A percentile compares a stretch with the other conserved stretches of the same genome.
Evolutionary conservation across 2,888 invertebrate genomes (phyloP).

Genomic region (Caradrina clavipalpis): DNA sequence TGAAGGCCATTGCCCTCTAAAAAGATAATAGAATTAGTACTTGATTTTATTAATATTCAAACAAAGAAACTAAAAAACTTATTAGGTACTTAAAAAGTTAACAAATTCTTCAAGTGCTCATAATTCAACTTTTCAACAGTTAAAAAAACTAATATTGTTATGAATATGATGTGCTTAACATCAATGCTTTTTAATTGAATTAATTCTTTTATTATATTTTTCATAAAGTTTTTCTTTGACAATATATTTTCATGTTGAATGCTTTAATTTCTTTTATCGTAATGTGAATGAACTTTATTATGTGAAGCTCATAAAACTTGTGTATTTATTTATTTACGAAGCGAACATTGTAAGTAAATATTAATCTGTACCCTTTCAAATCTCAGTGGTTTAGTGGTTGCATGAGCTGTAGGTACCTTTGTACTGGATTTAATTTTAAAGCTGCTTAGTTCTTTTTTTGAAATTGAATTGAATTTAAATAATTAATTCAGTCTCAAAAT

Average conservation of each 20-base stretch:
- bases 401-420: too few species aligned
- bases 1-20: neutral
- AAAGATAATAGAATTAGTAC: too few species aligned
- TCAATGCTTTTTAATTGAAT: constrained; percentile 34
- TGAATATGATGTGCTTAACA: constrained; percentile 21
- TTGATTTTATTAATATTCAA: constrained; percentile 2
- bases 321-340: too few species aligned
- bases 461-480: too few species aligned
- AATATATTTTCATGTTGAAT: neutral
- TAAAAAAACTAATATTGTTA: constrained; percentile 18
- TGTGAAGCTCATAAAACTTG: neutral
- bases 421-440: too few species aligned
- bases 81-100: neutral
- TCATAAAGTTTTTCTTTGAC: constrained; percentile 9
- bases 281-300: constrained; percentile 1
- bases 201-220: constrained; percentile 4
- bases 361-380: too few species aligned
- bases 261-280: neutral
- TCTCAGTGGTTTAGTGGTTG: too few species aligned
- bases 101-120: constrained; percentile 6
- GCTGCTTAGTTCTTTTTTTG: too few species aligned
- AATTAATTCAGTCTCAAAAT: too few species aligned
- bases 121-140: neutral
- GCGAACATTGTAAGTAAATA: too few species aligned
- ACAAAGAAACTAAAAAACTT: constrained; percentile 5